A percentile compares a stretch with the other conserved stretches of the same genome.
Evolutionary conservation across 92 coral and sea anemone genomes (phyloP).

Genomic region (Isaurus tuberculatus): DNA sequence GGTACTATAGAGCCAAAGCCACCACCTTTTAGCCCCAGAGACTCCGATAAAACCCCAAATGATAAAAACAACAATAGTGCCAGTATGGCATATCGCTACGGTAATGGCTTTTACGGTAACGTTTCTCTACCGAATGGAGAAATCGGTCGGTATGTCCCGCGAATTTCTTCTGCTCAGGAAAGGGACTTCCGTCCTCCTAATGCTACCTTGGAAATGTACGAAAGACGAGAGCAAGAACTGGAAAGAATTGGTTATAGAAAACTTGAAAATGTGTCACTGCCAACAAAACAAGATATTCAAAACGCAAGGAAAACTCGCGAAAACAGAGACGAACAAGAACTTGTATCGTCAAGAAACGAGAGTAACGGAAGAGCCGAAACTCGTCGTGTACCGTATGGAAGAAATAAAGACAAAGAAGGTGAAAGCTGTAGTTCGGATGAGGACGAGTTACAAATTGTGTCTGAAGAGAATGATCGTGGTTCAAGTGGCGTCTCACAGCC

Average conservation of each 20-base stretch:
- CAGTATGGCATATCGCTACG: background rate
- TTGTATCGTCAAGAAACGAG: background rate
- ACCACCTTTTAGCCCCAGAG: constrained; percentile 3
- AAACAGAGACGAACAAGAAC: constrained; percentile 31
- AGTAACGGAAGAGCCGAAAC: constrained; percentile 7
- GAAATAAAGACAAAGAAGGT: constrained; percentile 21
- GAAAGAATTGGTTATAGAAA: constrained; percentile 64
- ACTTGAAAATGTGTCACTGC: constrained; percentile 37
- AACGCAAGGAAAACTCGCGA: constrained; percentile 41
- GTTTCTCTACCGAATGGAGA: constrained; percentile 48
- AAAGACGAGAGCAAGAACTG: constrained; percentile 80
- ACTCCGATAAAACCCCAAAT: constrained; percentile 2
- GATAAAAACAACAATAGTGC: constrained; percentile 31
- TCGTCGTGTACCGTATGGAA: constrained; percentile 27
- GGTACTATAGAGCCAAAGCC: constrained; percentile 16
- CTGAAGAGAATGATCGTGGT: constrained; percentile 18
- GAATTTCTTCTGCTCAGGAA: constrained; percentile 65
- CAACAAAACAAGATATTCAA: constrained; percentile 28
- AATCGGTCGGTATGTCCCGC: constrained; percentile 50
- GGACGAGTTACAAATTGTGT: constrained; percentile 43
- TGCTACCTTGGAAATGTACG: constrained; percentile 81
- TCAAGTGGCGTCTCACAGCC: constrained; percentile 3
- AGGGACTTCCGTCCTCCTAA: constrained; percentile 87
- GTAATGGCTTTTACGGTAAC: constrained; percentile 34
- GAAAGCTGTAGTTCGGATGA: constrained; percentile 64